Base-by-base conservation (phyloP, 2,888 invertebrate genomes). In the Metacarcinus magister region DNA sequence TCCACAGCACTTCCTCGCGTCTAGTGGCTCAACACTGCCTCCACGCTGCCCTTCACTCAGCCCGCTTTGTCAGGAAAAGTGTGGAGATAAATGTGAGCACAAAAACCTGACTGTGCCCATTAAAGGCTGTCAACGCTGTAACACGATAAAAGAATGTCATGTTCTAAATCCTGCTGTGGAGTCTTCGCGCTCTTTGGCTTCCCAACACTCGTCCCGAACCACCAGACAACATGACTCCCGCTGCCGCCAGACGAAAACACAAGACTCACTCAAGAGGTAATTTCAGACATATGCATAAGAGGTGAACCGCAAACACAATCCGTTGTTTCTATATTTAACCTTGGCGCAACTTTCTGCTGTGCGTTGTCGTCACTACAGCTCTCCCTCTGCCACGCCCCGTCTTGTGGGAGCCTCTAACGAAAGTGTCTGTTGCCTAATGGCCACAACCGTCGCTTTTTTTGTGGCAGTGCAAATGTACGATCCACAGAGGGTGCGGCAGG, bases 51-150 rank as follows among this genome's bases (percentile, higher is more conserved):
- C 75, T 75, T 75, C 23, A 75, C 28, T n/a, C 75, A n/a, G 7
- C 28, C 75, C 23, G 75, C 75, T 75, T 28, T 23, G n/a, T 75
- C 75, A 75, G 75, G 75, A 75, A 75, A 75, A 75, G 28, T 75
- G 75, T 5, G 75, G 75, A 28, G 75, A 75, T 23, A 75, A 75
- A 23, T n/a, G 48, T 48, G 19, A n/a, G 75, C 28, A 23, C 75
- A 75, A 75, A 75, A 75, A 75, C 75, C 75, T 23, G 75, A 75
- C 75, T 75, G 75, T 75, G 60, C 75, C 75, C 75, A 75, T n/a
- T n/a, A 75, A 75, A n/a, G 75, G 75, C 23, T 75, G 75, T 28
- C 28, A 75, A 3, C 75, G n/a, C 19, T n/a, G 28, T 5, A 28
- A 23, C 75, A 23, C 28, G 23, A 75, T 75, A 28, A 75, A 75